These are phyloP conservation scores for Ophioninae sp. DNA, from an alignment of 2,888 invertebrate genomes.

Conservation along the genomic window DNA sequence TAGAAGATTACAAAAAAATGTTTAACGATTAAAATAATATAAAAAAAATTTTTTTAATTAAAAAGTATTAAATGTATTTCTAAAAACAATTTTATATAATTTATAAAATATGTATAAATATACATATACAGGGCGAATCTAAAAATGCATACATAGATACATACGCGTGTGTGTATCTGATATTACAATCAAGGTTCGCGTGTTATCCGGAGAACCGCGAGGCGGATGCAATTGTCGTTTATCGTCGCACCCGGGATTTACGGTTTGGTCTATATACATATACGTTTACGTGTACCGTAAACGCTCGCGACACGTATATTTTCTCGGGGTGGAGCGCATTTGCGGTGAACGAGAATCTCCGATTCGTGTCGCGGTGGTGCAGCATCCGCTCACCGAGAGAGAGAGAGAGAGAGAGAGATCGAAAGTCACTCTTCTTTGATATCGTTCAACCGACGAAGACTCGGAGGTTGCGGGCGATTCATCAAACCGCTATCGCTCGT, in stretches of 20 bases:
- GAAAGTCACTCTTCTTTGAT: conserved; percentile 51
- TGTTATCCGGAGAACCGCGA: conserved; percentile 50
- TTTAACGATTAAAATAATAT: too few species aligned
- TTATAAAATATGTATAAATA: too few species aligned
- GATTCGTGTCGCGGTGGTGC: background rate
- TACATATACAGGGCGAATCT: too few species aligned
- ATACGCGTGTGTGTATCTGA: background rate
- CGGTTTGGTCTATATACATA: conserved; percentile 67
- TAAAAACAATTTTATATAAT: too few species aligned
- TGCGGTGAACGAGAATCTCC: background rate
- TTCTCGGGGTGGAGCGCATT: conserved; percentile 37
- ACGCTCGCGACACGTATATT: conserved; percentile 61
- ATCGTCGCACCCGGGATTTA: conserved; percentile 78
- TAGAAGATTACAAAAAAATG: too few species aligned
- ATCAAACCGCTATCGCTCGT: conserved; percentile 76
- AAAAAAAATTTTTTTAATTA: too few species aligned
- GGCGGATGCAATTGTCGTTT: conserved; percentile 77
- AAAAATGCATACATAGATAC: background rate
- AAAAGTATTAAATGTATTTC: too few species aligned
- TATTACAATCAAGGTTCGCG: conserved; percentile 26
- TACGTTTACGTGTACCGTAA: conserved; percentile 67
- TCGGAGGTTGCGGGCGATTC: conserved; percentile 67
- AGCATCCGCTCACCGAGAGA: background rate
- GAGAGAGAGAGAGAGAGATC: conserved; percentile 17
- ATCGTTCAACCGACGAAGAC: conserved; percentile 64